Base-by-base conservation (phyloP, 2,113 vertebrate genomes). In the Paracanthobrama guichenoti region DNA sequence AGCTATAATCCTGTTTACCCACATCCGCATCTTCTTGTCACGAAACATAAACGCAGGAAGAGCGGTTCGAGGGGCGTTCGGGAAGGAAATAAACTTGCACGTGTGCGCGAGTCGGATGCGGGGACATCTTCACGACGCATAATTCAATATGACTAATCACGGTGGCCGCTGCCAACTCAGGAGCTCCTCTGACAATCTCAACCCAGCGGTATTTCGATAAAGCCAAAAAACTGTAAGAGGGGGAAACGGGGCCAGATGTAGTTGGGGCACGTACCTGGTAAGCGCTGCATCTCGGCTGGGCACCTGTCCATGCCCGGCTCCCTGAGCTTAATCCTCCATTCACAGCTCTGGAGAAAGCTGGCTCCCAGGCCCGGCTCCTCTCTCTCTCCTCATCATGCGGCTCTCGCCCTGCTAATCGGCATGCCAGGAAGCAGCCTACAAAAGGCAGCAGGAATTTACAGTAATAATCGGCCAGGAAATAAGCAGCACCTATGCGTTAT, bases 71-170 rank as follows among this genome's bases (percentile, higher is more conserved):
- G 59, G 86, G 82, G 20, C 77, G 62, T 87, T 77, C 84, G 83
- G 81, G 86, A 79, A 69, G 59, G 66, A 77, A 77, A 83, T 67
- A 81, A 79, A 60, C 72, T 82, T 3, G 28, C 62, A 79, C 26
- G 75, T 74, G 60, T 28, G 85, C 53, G 72, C 12, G 28, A 87
- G 48, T 69, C 87, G 89, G 79, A 91, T 91, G 91, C 88, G 87
- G 86, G 85, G 88, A 88, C 90, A 93, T 93, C 90, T 89, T 92
- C 90, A 89, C 90, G 92, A 93, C 94, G 90, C 92, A 93, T 95
- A 93, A 95, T 94, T 94, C 93, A 93, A 93, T 93, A 94, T 95
- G 93, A 93, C 93, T 94, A 94, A 93, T 94, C 93, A 93, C 88
- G 91, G 90, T 88, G 91, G 91, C 90, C 89, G 87, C 90, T 94